Conservation (phyloP, 2,888 invertebrate species). For the Chaetogeoica ovagalla region DNA sequence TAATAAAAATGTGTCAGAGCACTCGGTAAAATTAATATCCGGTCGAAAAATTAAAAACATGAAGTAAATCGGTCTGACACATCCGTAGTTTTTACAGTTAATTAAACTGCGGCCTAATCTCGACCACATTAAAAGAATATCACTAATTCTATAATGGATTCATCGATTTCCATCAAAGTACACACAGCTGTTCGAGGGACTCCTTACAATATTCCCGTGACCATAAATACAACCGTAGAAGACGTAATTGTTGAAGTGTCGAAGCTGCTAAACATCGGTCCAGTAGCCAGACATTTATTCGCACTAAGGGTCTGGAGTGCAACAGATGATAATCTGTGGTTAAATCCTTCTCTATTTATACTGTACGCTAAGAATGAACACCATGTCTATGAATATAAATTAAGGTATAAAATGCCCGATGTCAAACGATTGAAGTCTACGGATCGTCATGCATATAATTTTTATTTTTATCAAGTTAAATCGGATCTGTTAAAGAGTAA, state of each 20-base stretch:
- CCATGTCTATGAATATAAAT: slow-evolving; percentile 68
- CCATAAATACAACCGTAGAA: slow-evolving; percentile 65
- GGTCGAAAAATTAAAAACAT: background rate
- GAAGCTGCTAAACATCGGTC: slow-evolving; percentile 73
- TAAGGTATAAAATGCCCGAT: slow-evolving; percentile 76
- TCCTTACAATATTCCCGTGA: slow-evolving; percentile 52
- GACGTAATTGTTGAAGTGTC: slow-evolving; percentile 74
- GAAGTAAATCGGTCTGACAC: background rate
- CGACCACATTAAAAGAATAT: background rate
- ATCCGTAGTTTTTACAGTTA: background rate
- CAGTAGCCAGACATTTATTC: slow-evolving; percentile 77
- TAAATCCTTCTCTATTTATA: slow-evolving; percentile 68
- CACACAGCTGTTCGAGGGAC: slow-evolving; percentile 29
- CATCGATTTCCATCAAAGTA: slow-evolving; percentile 41
- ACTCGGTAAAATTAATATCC: background rate
- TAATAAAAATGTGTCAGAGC: background rate
- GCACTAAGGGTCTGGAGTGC: slow-evolving; percentile 70
- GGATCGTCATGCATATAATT: slow-evolving; percentile 78
- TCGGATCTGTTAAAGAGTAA: slow-evolving; percentile 78
- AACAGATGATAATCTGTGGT: slow-evolving; percentile 65
- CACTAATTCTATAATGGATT: slow-evolving; percentile 16
- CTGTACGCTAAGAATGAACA: slow-evolving; percentile 64
- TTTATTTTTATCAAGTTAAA: slow-evolving; percentile 82
- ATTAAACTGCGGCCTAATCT: background rate
- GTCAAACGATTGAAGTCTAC: slow-evolving; percentile 67